Evolutionary conservation across 1,140 invertebrate species (phyloP), one percentile per base, ranked within the genome.

Genomic region (Dendrolimus kikuchii): DNA sequence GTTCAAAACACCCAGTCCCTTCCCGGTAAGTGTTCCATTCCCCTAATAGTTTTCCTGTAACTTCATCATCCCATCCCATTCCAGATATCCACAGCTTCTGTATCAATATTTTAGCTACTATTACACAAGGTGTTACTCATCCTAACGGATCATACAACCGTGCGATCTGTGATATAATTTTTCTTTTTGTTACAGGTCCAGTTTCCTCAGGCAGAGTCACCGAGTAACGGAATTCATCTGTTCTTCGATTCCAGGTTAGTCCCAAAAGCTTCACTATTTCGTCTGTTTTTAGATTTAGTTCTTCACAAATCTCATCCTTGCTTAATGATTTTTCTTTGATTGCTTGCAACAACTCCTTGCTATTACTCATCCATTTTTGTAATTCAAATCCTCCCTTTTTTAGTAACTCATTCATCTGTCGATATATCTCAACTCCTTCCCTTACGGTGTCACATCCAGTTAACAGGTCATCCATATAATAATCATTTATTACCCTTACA

Each of bases 381-480:
- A 69, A 44, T 44, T 50, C 6, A 49, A 62, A 62, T 6, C 56
- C 55, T 40, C 60, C 60, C 7, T 6, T 40, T 1, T 42, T 44
- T n/a, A 62, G 36, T 7, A 62, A 10, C 5, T 38, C 8, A 4
- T 49, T 58, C 46, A 62, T 49, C 36, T 62, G n/a, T 37, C 40
- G n/a, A 43, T 53, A 51, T 7, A 57, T 46, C 7, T 51, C 8
- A 9, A 55, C 7, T 7, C 42, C 60, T 55, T 71, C 60, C 10
- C 67, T 51, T 40, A 57, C 45, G 3, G 51, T 57, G 5, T 62
- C 10, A 37, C 52, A 55, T 2, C 75, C 74, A 5, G 66, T 55
- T 6, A 82, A 49, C 2, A 71, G 5, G 55, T 83, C 71, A 53
- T 81, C 78, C 45, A 81, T 61, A 49, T 76, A 84, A 41, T 73